Evolutionary conservation across 2,888 invertebrate genomes (phyloP).

Genomic region (Marronus borbonicus): DNA sequence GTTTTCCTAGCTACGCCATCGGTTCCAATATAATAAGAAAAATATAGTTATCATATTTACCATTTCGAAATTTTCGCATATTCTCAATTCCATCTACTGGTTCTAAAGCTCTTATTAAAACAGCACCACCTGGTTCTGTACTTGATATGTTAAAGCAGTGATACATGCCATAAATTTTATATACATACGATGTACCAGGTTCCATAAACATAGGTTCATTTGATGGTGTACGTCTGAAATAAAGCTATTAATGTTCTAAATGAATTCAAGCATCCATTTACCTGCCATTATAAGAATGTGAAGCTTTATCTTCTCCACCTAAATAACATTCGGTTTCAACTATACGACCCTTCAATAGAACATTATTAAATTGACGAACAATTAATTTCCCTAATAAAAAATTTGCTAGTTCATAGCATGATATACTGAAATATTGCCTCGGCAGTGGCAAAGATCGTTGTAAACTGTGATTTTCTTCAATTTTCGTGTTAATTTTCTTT

Average conservation of each 20-base stretch:
- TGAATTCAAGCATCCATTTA: constrained; percentile 32
- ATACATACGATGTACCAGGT: constrained; percentile 81
- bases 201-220: constrained; percentile 82
- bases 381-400: constrained; percentile 77
- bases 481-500: neutral
- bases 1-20: no score
- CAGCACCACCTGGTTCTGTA: constrained; percentile 77
- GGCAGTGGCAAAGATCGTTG: neutral
- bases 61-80: constrained; percentile 71
- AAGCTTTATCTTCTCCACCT: constrained; percentile 79
- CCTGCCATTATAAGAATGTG: constrained; percentile 61
- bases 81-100: constrained; percentile 75
- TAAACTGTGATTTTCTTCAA: neutral
- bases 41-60: constrained; percentile 44
- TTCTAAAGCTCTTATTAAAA: constrained; percentile 79
- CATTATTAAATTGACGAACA: constrained; percentile 72
- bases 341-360: constrained; percentile 75
- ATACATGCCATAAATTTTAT: constrained; percentile 84
- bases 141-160: constrained; percentile 83
- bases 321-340: constrained; percentile 84
- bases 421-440: constrained; percentile 68
- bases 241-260: neutral
- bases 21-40: no score
- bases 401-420: constrained; percentile 73
- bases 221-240: constrained; percentile 73